Evolutionary conservation across 2,113 vertebrate species (phyloP).

Genomic region (Glareola pratincola): DNA sequence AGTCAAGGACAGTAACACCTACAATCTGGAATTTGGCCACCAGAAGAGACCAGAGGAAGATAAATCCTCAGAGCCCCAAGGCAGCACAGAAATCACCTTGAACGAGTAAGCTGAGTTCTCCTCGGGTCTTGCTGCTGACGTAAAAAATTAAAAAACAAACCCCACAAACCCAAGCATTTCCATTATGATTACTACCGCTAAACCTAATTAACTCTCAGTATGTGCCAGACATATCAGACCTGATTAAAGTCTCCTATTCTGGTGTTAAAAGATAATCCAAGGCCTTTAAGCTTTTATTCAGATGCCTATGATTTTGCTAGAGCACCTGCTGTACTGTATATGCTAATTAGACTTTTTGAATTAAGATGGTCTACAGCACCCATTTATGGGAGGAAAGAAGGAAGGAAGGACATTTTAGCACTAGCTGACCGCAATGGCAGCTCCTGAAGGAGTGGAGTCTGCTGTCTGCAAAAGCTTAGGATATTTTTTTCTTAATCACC

Average conservation of each 20-base stretch:
- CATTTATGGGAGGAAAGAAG: not conserved
- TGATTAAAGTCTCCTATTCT: slow-evolving; percentile 28
- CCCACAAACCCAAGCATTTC: not conserved
- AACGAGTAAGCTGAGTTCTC: not conserved
- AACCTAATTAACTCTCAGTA: slow-evolving; percentile 30
- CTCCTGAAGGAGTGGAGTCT: not conserved
- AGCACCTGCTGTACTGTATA: not conserved
- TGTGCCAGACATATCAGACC: not conserved
- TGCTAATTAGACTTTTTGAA: not conserved
- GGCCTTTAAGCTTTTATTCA: not conserved
- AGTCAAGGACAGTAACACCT: not conserved
- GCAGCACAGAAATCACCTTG: not conserved
- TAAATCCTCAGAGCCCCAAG: not conserved
- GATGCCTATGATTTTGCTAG: not conserved
- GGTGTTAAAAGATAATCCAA: slow-evolving; percentile 3
- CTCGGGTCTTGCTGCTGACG: not conserved
- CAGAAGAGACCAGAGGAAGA: not conserved
- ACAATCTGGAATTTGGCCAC: not conserved
- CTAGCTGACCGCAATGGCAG: not conserved
- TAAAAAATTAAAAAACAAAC: not conserved
- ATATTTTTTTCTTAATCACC: not conserved
- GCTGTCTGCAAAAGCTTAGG: not conserved
- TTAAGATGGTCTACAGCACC: not conserved
- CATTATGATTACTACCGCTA: not conserved
- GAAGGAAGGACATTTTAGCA: not conserved